Conservation (phyloP, 2,797 vertebrate species). For the Adrianichthys oophorus region DNA sequence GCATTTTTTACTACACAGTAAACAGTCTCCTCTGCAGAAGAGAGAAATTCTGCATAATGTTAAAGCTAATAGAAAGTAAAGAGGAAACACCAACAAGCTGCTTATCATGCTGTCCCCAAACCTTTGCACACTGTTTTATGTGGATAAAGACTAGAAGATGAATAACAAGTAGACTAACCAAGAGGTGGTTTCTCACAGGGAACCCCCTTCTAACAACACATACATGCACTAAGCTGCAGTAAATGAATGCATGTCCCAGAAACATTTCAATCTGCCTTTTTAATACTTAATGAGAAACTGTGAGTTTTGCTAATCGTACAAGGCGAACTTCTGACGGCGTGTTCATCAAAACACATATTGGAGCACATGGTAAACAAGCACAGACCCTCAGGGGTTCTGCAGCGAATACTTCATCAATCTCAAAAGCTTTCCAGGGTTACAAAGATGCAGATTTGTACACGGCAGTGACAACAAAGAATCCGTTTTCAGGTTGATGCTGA, state of each 20-base stretch:
- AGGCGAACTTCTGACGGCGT: slow-evolving; percentile 68
- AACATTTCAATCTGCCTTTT: slow-evolving; percentile 69
- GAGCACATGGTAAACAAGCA: slow-evolving; percentile 70
- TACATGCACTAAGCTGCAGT: slow-evolving; percentile 17
- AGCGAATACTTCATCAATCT: slow-evolving; percentile 44
- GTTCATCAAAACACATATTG: slow-evolving; percentile 73
- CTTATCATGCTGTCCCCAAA: slow-evolving; percentile 8
- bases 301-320: slow-evolving; percentile 58
- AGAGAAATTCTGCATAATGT: slow-evolving; percentile 6
- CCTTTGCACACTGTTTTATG: slow-evolving; percentile 8
- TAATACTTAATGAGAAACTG: slow-evolving; percentile 73
- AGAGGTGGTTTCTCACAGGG: slow-evolving; percentile 19
- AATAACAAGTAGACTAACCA: slow-evolving; percentile 27
- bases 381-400: slow-evolving; percentile 29
- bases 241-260: slow-evolving; percentile 65
- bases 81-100: slow-evolving; percentile 19
- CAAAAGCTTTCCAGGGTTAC: slow-evolving; percentile 50
- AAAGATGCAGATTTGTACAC: slow-evolving; percentile 19
- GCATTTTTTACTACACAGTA: slow-evolving; percentile 12
- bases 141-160: slow-evolving; percentile 15
- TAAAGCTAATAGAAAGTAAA: slow-evolving; percentile 17
- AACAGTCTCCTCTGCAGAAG: slow-evolving; percentile 21
- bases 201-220: slow-evolving; percentile 15
- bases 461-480: neutral
- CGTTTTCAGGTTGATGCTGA: neutral